phyloP scores from a whole-genome alignment of 2,797 vertebrate species.

The Todus mexicanus region DNA sequence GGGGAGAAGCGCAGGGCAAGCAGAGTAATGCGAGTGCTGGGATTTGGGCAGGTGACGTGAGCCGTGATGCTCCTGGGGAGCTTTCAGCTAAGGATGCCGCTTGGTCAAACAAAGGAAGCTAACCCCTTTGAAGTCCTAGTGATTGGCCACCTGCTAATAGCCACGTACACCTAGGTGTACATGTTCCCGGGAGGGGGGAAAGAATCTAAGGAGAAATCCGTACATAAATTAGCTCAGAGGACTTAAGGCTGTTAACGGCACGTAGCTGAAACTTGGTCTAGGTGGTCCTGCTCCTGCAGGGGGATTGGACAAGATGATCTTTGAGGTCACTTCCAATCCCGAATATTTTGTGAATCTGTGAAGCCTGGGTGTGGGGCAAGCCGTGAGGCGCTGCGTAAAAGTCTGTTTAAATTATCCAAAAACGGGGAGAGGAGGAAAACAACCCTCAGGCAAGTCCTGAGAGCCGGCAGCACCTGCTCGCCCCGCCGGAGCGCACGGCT shows the following conservation, averaged over 20 bases:
- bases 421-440: too few relatives aligned
- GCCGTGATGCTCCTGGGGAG: neutral
- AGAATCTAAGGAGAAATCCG: neutral
- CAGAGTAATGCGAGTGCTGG: neutral
- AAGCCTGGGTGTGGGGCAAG: neutral
- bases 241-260: neutral
- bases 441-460: too few relatives aligned
- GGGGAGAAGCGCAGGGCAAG: neutral
- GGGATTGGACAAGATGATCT: too few relatives aligned
- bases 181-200: rapidly evolving
- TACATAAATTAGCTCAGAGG: neutral
- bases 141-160: neutral
- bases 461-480: neutral
- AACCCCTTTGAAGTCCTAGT: neutral
- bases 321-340: too few relatives aligned
- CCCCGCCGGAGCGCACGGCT: too few relatives aligned
- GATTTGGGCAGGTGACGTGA: neutral
- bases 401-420: neutral
- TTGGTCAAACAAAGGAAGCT: neutral
- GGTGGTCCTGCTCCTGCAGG: too few relatives aligned
- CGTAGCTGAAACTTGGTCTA: neutral
- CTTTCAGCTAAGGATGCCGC: neutral
- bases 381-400: neutral
- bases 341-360: too few relatives aligned
- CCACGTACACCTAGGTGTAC: neutral